Base-by-base conservation (phyloP, 2,797 vertebrate genomes). In the Cyclopterus lumpus region DNA sequence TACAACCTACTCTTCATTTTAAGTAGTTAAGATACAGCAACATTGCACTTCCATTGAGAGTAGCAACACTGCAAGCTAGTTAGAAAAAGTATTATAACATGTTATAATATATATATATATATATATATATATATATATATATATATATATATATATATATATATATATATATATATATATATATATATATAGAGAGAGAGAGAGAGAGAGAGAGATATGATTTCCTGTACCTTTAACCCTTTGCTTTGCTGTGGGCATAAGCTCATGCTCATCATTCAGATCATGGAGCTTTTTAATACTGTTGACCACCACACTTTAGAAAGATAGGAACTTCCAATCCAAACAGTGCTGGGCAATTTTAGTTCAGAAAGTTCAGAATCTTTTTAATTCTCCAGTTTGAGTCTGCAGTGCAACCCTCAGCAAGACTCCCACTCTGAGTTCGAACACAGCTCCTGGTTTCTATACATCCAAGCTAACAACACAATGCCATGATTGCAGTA, bases 371-470 rank as follows among this genome's bases (percentile, higher is more conserved):
- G 73, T 59, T 63, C 42, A 15, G 30, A 68, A 49, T 64, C 7
- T 34, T 40, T 77, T 28, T 22, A 22, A 20, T 16, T 44, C 26
- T 44, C n/a, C 72, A 54, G 46, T 54, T 68, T 22, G 53, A 69
- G 46, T 57, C 58, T 26, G 32, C 34, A 36, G 22, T 60, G 36
- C 11, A 30, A n/a, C 16, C 8, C 30, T 65, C 44, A 61, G 34
- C 69, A 20, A 73, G 60, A 48, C 65, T 70, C 66, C 67, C 57
- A 72, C 71, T 81, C 48, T 18, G 38, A 61, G 32, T 36, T 10
- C 1, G 1, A 60, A 44, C 40, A 42, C 51, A 59, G 53, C 16
- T 71, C 46, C 46, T 18, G 5, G 49, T 62, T 42, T 67, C 10
- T 10, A 5, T 32, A 2, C 55, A 65, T 74, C 22, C 6, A 26